Conservation (phyloP, 2,113 vertebrate genomes). For the Plectropomus leopardus region DNA sequence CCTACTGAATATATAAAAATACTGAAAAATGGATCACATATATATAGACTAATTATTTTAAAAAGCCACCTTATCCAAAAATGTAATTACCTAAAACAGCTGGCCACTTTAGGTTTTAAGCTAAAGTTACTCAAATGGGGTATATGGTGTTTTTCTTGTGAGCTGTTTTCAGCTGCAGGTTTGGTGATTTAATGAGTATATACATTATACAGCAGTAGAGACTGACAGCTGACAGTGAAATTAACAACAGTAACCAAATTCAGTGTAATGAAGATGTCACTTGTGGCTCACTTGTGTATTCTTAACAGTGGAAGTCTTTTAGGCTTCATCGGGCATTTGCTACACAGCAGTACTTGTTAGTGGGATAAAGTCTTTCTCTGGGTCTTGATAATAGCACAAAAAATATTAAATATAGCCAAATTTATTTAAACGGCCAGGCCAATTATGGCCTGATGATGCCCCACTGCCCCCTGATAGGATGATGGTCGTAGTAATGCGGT, state of each 20-base stretch:
- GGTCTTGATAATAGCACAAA: not conserved
- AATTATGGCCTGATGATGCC: not conserved
- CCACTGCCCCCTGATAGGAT: slow-evolving; percentile 9
- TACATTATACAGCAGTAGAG: not conserved
- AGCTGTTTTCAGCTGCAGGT: not conserved
- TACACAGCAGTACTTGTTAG: not conserved
- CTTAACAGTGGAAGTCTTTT: not conserved
- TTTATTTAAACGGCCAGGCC: not conserved
- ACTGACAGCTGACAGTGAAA: no score
- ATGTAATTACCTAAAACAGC: not conserved
- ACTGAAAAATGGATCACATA: not conserved
- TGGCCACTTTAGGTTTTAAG: not conserved
- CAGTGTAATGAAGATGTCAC: not conserved
- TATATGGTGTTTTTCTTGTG: not conserved
- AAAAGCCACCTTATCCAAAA: not conserved
- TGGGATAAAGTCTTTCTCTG: not conserved
- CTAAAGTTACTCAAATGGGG: not conserved
- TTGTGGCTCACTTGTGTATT: not conserved
- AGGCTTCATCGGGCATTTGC: not conserved
- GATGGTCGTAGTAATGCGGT: not conserved
- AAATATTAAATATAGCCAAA: not conserved
- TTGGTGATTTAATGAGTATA: not conserved
- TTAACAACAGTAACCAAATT: not conserved
- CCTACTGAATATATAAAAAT: not conserved
- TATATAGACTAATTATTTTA: not conserved